Evolutionary conservation across 2,888 invertebrate species (phyloP).

Genomic region (Amphipyra tragopoginis): DNA sequence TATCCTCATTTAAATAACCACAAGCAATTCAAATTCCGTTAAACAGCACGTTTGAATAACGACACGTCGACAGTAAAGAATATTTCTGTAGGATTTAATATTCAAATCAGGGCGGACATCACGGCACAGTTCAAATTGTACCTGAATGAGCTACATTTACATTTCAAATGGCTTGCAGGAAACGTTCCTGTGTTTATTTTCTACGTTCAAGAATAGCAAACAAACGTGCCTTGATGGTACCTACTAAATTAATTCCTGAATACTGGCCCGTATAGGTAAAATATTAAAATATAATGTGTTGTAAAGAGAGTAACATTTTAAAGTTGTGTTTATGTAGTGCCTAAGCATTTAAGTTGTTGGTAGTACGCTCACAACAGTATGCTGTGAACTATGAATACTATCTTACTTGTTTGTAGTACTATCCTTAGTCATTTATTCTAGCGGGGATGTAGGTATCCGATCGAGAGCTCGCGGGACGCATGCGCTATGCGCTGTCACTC

Average conservation of each 20-base stretch:
- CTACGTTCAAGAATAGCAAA: conserved; percentile 42
- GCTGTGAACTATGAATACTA: too few relatives aligned
- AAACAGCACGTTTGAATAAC: conserved; percentile 15
- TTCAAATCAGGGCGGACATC: conserved; percentile 55
- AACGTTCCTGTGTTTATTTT: conserved; percentile 51
- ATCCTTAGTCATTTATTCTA: too few relatives aligned
- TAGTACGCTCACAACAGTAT: too few relatives aligned
- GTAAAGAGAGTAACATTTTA: too few relatives aligned
- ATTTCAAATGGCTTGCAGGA: conserved; percentile 55
- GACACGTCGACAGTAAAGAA: conserved; percentile 37
- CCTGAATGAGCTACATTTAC: conserved; percentile 56
- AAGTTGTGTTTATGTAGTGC: too few relatives aligned
- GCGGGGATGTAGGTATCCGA: too few relatives aligned
- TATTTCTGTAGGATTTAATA: conserved; percentile 47
- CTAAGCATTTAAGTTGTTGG: too few relatives aligned
- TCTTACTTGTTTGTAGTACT: too few relatives aligned
- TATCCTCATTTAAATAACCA: conserved; percentile 8
- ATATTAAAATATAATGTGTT: too few relatives aligned
- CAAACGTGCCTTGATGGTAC: conserved; percentile 24
- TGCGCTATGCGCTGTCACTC: too few relatives aligned
- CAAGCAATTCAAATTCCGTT: neutral
- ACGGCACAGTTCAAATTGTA: conserved; percentile 46
- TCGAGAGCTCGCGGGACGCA: too few relatives aligned
- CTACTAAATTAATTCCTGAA: conserved; percentile 39
- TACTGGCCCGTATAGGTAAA: neutral